Conservation (phyloP, 2,888 invertebrate genomes). For the Macrophya alboannulata region DNA sequence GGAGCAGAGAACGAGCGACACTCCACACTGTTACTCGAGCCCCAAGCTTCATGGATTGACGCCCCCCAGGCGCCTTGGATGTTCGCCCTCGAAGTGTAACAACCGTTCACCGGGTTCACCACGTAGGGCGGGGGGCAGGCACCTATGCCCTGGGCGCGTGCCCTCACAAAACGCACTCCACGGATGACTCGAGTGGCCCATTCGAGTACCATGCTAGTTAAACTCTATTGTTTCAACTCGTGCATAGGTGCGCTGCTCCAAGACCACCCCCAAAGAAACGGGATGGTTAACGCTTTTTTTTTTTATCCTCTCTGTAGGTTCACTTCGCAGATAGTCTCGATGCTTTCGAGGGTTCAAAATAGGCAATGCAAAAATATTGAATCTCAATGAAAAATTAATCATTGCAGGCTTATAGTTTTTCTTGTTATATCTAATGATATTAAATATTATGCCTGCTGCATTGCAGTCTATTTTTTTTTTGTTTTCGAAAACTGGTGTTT, state of each 20-base stretch:
- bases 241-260: conserved; percentile 14
- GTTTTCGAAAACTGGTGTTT: too few relatives aligned
- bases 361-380: background rate
- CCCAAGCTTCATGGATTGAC: conserved; percentile 41
- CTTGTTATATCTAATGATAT: background rate
- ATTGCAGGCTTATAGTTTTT: too few relatives aligned
- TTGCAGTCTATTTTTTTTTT: background rate
- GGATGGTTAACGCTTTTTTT: conserved; percentile 11
- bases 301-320: conserved; percentile 41
- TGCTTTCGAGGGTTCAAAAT: background rate
- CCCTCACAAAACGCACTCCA: conserved; percentile 77
- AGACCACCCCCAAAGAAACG: conserved; percentile 47
- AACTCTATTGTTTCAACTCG: conserved; percentile 52
- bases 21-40: conserved; percentile 44
- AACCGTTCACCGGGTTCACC: conserved; percentile 50
- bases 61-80: conserved; percentile 54
- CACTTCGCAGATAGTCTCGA: conserved; percentile 59
- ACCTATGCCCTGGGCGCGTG: conserved; percentile 71
- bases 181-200: conserved; percentile 75
- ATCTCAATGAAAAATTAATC: background rate
- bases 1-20: conserved; percentile 33
- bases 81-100: conserved; percentile 50
- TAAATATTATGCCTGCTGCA: background rate
- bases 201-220: conserved; percentile 51
- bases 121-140: conserved; percentile 31